Evolutionary conservation across 2,888 invertebrate species (phyloP), one percentile per base, ranked within the genome.

Genomic region (Gymnocheta viridis): DNA sequence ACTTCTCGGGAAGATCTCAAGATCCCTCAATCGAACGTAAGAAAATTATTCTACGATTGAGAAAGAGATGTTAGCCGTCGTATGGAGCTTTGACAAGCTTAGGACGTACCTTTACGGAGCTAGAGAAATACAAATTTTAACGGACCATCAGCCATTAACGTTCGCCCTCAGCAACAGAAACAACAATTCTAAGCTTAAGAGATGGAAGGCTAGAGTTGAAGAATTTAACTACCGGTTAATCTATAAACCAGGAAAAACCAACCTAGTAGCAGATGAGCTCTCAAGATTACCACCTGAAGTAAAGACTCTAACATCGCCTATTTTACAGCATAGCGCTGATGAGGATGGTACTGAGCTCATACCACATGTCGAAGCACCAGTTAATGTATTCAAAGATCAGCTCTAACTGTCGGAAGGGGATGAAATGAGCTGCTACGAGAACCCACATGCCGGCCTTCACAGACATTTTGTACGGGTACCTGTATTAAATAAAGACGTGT

Each of bases 371-470:
- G 9, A 35, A 35, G 10, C 14, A 38, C 38, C 38, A 12, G 12
- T 38, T 2, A 38, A 38, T 38, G 38, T 38, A n/a, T n/a, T n/a
- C n/a, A n/a, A n/a, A n/a, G n/a, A n/a, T n/a, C n/a, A n/a, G n/a
- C n/a, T n/a, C n/a, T n/a, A n/a, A n/a, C n/a, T n/a, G n/a, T n/a
- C n/a, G n/a, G n/a, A n/a, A n/a, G n/a, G n/a, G 32, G 78, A 82
- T 4, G 58, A 64, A 10, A 44, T 54, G 2, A 12, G 10, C 14
- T 49, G 60, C 32, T 29, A 58, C 4, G 41, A 47, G 44, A 54
- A 74, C 7, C 74, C 74, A 0, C 51, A 81, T 41, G 4, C 19
- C 2, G 67, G 74, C 2, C 70, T 80, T 62, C 41, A 56, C 17
- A 32, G 82, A 32, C 51, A 51, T 54, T 27, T 62, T 17, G 44